Evolutionary conservation across 2,888 invertebrate species (phyloP).

Genomic region (Fabriciana adippe): DNA sequence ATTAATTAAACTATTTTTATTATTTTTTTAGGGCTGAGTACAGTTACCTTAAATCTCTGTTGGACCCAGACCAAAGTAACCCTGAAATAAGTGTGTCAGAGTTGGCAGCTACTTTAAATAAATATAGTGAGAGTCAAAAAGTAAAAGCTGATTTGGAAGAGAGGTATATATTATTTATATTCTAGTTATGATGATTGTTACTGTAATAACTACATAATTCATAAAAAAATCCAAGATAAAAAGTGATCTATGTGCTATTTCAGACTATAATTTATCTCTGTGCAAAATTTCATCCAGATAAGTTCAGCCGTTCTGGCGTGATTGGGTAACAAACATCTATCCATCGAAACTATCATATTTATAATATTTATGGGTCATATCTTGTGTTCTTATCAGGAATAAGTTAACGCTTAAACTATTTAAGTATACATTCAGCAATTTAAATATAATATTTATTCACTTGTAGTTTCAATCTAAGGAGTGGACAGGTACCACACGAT

Average conservation of each 20-base stretch:
- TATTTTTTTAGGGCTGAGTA: constrained; percentile 59
- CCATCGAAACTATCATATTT: no score
- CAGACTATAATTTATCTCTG: no score
- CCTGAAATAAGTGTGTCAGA: constrained; percentile 67
- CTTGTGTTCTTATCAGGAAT: no score
- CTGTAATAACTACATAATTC: no score
- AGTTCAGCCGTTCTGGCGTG: no score
- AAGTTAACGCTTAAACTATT: background rate
- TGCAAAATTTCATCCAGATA: no score
- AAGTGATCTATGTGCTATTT: no score
- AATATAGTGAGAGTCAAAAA: constrained; percentile 69
- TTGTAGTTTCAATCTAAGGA: constrained; percentile 68
- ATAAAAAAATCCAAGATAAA: no score
- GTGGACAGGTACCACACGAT: constrained; percentile 65
- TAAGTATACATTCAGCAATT: background rate
- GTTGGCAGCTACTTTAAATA: constrained; percentile 63
- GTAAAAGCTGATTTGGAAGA: constrained; percentile 71
- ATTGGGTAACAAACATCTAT: no score
- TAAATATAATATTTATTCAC: background rate
- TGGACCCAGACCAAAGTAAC: constrained; percentile 69
- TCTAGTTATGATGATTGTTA: no score
- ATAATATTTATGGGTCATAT: no score
- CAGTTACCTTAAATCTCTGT: constrained; percentile 61
- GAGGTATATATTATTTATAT: constrained; percentile 53
- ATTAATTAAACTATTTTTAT: background rate